Evolutionary conservation across 2,888 invertebrate species (phyloP), one percentile per base, ranked within the genome.

Genomic region (Apamea crenata): DNA sequence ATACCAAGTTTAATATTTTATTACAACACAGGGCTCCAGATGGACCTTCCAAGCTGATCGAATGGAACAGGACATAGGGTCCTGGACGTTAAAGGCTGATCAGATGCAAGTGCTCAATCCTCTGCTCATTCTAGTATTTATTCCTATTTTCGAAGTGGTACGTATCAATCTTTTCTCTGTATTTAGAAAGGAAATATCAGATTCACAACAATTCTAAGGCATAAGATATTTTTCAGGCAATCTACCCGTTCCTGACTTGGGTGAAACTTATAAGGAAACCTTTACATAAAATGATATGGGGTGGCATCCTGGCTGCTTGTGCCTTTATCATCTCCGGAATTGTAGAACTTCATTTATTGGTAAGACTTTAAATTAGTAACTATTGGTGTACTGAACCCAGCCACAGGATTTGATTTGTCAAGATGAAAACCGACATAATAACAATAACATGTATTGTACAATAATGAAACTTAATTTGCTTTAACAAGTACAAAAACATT

Each of bases 51-150:
- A 99, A 97, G 99, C 99, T 0, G 98, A 98, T 21, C 97, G 98
- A 87, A 99, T 99, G 99, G 97, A 98, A 90, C 99, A 99, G 44
- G 97, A 98, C 83, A 97, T 99, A 80, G 98, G 98, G 0, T 97
- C 97, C 75, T 98, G 97, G 95, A 97, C 97, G 0, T 95, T 99
- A 32, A 98, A 99, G 89, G 99, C 99, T 0, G 99, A 99, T 96
- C 99, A 99, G 95, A 98, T 99, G 98, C 99, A 99, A 97, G 98
- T 99, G 80, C 95, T 99, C 4, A 99, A 99, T 96, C 99, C 99
- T 0, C 92, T 99, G 8, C 96, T 99, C 59, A 99, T 99, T 89
- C 95, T 99, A 40, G 74, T 98, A 6, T 98, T 99, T 89, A 99
- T 99, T 91, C 99, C 99, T 0, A 91, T 99, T 0, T 99, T 98